Evolutionary conservation across 1,140 invertebrate species (phyloP), one percentile per base, ranked within the genome.

Genomic region (Rhyzopertha dominica): DNA sequence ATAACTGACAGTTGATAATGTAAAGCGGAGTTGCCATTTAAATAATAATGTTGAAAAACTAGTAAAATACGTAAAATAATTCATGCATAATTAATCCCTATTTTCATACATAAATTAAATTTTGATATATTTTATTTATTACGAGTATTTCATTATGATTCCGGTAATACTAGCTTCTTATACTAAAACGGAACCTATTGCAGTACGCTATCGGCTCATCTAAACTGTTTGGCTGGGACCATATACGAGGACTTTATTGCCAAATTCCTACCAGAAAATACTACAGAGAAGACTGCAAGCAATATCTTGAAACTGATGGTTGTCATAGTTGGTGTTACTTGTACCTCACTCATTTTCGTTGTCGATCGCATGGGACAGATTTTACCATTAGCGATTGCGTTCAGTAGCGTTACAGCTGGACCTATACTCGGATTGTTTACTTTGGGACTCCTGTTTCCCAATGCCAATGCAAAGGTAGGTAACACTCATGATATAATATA

Each of bases 171-270:
- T n/a, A n/a, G n/a, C n/a, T n/a, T n/a, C n/a, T n/a, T n/a, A n/a
- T n/a, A n/a, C n/a, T n/a, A n/a, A n/a, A n/a, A n/a, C n/a, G n/a
- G n/a, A n/a, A n/a, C n/a, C 31, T 24, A 39, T 51, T 61, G 22
- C 58, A 82, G 80, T 58, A 81, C 82, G 1, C 69, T 84, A 29
- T 82, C 80, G 0, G 78, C 78, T 9, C 72, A 74, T 4, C 58
- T 84, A 23, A 85, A 84, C 57, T 77, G 79, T 7, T 58, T 84
- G 43, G 72, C 81, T 4, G 80, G 81, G 9, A 79, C 81, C 7
- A 74, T 77, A n/a, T 74, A 80, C 55, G 77, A 83, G 61, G 82
- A 84, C 61, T 77, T 81, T 38, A 54, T 82, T 0, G 68, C 70
- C 44, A 58, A 60, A 1, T 63, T 52, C 36, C 60, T 71, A 46